Evolutionary conservation across 2,113 vertebrate genomes (phyloP).

Genomic region (Spizaetus ornatus): DNA sequence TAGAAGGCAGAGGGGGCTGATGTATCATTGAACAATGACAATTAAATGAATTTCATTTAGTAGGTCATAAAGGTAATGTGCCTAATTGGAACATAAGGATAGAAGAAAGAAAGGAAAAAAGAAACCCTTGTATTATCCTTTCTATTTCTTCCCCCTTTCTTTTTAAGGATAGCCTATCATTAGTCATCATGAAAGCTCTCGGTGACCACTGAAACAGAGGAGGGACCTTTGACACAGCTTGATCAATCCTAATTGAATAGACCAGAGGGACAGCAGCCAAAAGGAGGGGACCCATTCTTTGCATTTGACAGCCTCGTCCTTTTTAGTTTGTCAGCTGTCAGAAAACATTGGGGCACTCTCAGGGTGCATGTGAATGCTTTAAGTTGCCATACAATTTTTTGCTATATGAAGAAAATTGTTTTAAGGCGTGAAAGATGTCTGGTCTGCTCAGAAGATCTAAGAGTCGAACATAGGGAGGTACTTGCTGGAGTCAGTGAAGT

Average conservation of each 20-base stretch:
- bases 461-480: rapidly evolving
- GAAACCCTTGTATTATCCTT: not conserved
- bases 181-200: slow-evolving; percentile 68
- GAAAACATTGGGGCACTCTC: slow-evolving; percentile 28
- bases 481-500: not conserved
- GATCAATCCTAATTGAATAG: slow-evolving; percentile 77
- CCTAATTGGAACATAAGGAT: slow-evolving; percentile 14
- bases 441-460: not conserved
- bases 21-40: slow-evolving; percentile 15
- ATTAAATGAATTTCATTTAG: slow-evolving; percentile 31
- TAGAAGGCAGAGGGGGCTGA: not conserved
- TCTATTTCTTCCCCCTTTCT: not conserved
- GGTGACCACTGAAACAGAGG: slow-evolving; percentile 60
- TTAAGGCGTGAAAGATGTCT: not conserved
- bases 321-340: slow-evolving; percentile 71
- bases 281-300: slow-evolving; percentile 57
- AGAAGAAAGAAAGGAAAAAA: not conserved
- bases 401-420: not conserved
- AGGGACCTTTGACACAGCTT: slow-evolving; percentile 70
- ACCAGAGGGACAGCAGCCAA: slow-evolving; percentile 70
- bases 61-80: slow-evolving; percentile 9
- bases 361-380: not conserved
- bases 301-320: slow-evolving; percentile 64
- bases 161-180: slow-evolving; percentile 47
- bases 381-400: not conserved